Conservation (phyloP, 1,140 invertebrate species). For the Meteorus sp. region DNA sequence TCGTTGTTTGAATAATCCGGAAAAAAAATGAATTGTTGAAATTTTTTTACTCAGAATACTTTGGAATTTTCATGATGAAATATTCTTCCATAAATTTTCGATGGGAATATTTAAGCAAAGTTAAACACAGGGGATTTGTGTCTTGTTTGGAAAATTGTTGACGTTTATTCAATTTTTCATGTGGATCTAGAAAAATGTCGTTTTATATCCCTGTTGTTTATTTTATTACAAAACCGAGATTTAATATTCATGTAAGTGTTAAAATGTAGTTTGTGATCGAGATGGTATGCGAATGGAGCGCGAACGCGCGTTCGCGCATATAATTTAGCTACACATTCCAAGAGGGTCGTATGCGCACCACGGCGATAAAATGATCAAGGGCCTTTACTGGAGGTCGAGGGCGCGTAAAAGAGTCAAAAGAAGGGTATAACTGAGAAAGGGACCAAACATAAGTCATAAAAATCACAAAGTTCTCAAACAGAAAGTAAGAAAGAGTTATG, state of each 20-base stretch:
- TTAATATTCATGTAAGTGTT: not conserved
- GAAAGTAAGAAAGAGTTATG: constrained; percentile 21
- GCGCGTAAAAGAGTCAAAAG: constrained; percentile 5
- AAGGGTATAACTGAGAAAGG: not conserved
- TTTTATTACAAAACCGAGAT: not conserved
- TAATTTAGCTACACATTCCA: constrained; percentile 21
- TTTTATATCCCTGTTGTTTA: not conserved
- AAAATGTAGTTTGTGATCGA: not conserved
- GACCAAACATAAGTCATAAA: constrained; percentile 36
- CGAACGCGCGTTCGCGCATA: constrained; percentile 3
- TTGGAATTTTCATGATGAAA: too few relatives aligned
- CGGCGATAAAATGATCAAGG: constrained; percentile 28
- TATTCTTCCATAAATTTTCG: too few relatives aligned
- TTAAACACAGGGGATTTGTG: too few relatives aligned
- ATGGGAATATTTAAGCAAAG: too few relatives aligned
- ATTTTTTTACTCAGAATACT: too few relatives aligned
- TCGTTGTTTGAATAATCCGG: too few relatives aligned
- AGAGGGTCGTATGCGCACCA: constrained; percentile 6
- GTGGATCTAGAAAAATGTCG: too few relatives aligned
- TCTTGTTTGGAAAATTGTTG: too few relatives aligned
- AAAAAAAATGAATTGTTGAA: too few relatives aligned
- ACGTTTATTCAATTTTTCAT: too few relatives aligned
- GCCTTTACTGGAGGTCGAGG: constrained; percentile 7
- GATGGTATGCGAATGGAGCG: constrained; percentile 7
- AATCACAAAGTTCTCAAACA: constrained; percentile 36